A percentile compares a stretch with the other conserved stretches of the same genome.
Conservation (phyloP, 1,140 invertebrate species). For the Bombus turneri region DNA sequence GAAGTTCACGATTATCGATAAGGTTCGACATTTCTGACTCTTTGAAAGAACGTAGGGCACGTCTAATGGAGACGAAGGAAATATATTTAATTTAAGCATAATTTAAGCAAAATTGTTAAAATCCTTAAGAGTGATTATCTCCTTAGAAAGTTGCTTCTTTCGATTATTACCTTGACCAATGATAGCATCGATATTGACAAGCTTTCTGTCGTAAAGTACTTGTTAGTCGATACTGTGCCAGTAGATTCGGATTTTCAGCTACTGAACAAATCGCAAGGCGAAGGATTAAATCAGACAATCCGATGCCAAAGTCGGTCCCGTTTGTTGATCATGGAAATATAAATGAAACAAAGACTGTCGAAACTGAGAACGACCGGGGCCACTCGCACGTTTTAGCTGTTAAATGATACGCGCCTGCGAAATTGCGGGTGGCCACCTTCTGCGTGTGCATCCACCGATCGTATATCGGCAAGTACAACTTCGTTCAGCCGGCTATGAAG, state of each 20-base stretch:
- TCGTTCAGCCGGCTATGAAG: slow-evolving; percentile 77
- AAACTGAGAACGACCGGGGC: slow-evolving; percentile 7
- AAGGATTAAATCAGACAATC: not conserved
- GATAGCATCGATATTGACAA: too few relatives aligned
- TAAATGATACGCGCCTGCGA: slow-evolving; percentile 67
- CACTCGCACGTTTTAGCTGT: slow-evolving; percentile 57
- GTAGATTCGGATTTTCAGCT: too few relatives aligned
- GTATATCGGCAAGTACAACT: slow-evolving; percentile 80
- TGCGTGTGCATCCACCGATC: slow-evolving; percentile 76
- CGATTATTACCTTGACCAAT: too few relatives aligned
- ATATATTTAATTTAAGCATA: too few relatives aligned
- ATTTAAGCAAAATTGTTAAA: not conserved
- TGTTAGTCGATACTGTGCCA: not conserved
- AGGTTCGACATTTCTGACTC: not conserved
- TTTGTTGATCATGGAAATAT: not conserved
- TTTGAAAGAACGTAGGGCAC: not conserved
- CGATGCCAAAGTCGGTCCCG: not conserved
- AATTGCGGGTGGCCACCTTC: slow-evolving; percentile 80
- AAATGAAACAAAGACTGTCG: slow-evolving; percentile 29
- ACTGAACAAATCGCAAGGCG: too few relatives aligned
- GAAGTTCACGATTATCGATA: not conserved
- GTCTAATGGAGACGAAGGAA: not conserved
- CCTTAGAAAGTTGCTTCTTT: not conserved
- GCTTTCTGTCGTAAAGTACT: too few relatives aligned
- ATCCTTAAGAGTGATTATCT: not conserved